Base-by-base conservation (phyloP, 92 coral and sea anemone genomes). In the Siderastrea radians region DNA sequence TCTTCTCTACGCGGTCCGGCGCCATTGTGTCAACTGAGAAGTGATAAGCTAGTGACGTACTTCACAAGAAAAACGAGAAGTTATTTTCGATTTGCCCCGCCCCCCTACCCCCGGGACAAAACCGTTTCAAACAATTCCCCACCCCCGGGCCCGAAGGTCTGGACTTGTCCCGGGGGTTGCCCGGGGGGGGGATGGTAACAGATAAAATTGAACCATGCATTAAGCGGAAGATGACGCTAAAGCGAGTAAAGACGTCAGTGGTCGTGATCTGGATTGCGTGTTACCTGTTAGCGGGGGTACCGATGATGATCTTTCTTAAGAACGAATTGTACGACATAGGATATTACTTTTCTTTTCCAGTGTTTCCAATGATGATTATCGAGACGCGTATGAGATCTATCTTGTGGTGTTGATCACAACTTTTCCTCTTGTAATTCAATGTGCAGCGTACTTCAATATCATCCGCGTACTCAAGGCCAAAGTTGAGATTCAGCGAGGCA, bases 371-470 rank as follows among this genome's bases (percentile, higher is more conserved):
- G 13, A 13, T 10, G 88, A 63, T 85, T 86, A 78, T 58, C 61
- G 84, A 15, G 84, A 83, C 16, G 57, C 79, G 10, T 93, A 75
- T 64, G 90, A 77, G 68, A 38, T 91, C 69, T 91, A 77, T 80
- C 76, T 94, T 59, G 89, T 94, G 54, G 16, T 60, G 0, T 78
- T 91, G 61, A 91, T 90, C 85, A 91, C 91, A 8, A 85, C 57
- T 6, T 3, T 70, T 0, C 96, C 96, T 1, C 77, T 93, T 16
- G 55, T 84, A 2, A 84, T 93, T 46, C 96, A 93, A 53, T 87
- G 93, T 11, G 75, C 79, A 71, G 81, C 93, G 17, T 94, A 94
- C 48, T 68, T 72, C 78, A 74, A 78, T 75, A 84, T 94, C 58
- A 90, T 92, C 68, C 83, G 81, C 19, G 81, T 79, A 44, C 66